Percentiles rank a stretch among this genome's conserved stretches.
phyloP scores from a whole-genome alignment of 2,888 invertebrate species.

The Syrista parreyssii region DNA sequence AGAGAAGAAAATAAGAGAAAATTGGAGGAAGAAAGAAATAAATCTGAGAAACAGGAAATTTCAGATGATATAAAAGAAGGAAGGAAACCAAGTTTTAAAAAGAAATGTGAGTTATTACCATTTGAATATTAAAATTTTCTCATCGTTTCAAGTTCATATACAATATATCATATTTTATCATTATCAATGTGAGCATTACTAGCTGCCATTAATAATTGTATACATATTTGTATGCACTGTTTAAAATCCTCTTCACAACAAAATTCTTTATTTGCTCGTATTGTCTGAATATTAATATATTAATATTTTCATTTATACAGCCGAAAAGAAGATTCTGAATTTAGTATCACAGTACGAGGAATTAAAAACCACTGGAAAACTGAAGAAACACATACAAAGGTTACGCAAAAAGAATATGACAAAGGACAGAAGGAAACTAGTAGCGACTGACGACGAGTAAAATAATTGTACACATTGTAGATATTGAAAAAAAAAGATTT shows the following conservation, averaged over 20 bases:
- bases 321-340: slow-evolving; percentile 80
- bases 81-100: slow-evolving; percentile 77
- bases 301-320: slow-evolving; percentile 68
- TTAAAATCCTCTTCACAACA: slow-evolving; percentile 1
- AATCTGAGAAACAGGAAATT: slow-evolving; percentile 70
- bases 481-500: not conserved
- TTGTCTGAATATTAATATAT: slow-evolving; percentile 14
- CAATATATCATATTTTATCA: too few species aligned
- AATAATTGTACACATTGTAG: not conserved
- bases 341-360: slow-evolving; percentile 85
- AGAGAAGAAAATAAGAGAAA: slow-evolving; percentile 73
- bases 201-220: slow-evolving; percentile 1
- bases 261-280: slow-evolving; percentile 10
- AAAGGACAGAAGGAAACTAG: slow-evolving; percentile 49
- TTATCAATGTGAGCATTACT: not conserved
- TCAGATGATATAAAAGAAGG: slow-evolving; percentile 74
- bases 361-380: slow-evolving; percentile 79
- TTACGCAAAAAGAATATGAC: slow-evolving; percentile 79
- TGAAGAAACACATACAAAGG: slow-evolving; percentile 85
- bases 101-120: slow-evolving; percentile 73
- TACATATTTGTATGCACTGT: slow-evolving; percentile 15
- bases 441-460: not conserved
- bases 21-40: slow-evolving; percentile 69
- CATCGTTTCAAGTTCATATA: too few species aligned
- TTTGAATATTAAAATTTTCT: not conserved